Conservation (phyloP, 2,797 vertebrate genomes). For the Cynodonichthys magdalenae region DNA sequence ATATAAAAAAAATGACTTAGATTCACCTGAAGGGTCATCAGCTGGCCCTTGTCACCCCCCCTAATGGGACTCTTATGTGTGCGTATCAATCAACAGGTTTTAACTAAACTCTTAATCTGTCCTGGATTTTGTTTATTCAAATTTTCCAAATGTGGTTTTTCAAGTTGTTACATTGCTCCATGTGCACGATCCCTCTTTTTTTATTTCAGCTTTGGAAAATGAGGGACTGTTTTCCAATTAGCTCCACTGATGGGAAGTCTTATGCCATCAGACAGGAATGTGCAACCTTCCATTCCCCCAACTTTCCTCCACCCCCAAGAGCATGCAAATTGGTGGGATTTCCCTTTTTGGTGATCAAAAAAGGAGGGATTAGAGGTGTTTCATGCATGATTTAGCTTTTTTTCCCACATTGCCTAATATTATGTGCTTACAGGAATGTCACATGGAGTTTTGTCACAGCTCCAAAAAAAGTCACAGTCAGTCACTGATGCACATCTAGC, state of each 20-base stretch:
- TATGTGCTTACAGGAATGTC: neutral
- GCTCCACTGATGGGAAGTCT: conserved; percentile 74
- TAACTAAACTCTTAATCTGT: neutral
- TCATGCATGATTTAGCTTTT: neutral
- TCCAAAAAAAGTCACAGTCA: too few relatives aligned
- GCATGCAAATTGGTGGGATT: conserved; percentile 57
- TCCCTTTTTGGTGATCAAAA: conserved; percentile 41
- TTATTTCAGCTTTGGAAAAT: conserved; percentile 70
- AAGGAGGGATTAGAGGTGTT: neutral
- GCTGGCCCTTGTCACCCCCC: conserved; percentile 1
- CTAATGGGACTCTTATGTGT: neutral
- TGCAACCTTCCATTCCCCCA: conserved; percentile 62
- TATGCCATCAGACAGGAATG: conserved; percentile 82
- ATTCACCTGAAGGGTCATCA: neutral
- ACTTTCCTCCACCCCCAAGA: conserved; percentile 60
- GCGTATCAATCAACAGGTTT: neutral
- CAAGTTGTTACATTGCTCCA: conserved; percentile 22
- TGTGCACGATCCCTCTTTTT: conserved; percentile 24
- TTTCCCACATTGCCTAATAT: neutral
- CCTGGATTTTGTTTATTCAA: neutral
- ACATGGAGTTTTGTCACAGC: neutral
- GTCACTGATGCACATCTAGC: neutral
- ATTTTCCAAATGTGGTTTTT: neutral
- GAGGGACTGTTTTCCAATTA: conserved; percentile 73
- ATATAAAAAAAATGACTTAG: neutral